Percentiles rank a stretch among this genome's conserved stretches.
Evolutionary conservation across 1,140 invertebrate species (phyloP).

Genomic region (Anastrepha ludens): DNA sequence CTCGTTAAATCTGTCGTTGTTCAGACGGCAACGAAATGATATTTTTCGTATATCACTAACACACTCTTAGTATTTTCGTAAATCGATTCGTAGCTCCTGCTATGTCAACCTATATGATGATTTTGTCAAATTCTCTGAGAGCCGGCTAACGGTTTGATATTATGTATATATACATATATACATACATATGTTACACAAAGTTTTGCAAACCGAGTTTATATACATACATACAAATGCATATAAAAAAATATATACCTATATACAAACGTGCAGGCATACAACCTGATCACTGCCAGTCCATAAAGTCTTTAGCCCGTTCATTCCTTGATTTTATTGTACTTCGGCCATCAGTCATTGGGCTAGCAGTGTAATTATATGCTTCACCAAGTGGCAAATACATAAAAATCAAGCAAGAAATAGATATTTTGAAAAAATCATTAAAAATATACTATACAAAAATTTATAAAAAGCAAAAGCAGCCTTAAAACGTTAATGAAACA

Average conservation of each 20-base stretch:
- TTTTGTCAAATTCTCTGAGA: not conserved
- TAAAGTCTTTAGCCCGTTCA: not conserved
- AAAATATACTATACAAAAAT: not conserved
- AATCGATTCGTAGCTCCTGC: too few species aligned
- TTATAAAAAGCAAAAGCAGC: not conserved
- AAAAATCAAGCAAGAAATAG: not conserved
- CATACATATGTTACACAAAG: not conserved
- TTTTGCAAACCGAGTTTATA: too few species aligned
- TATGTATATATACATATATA: not conserved
- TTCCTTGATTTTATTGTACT: not conserved
- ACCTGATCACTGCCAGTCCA: not conserved
- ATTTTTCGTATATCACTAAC: too few species aligned
- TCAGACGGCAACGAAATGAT: too few species aligned
- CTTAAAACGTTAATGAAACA: not conserved
- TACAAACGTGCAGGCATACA: not conserved
- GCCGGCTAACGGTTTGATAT: too few species aligned
- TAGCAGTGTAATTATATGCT: conserved; percentile 27
- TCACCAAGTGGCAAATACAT: conserved; percentile 27
- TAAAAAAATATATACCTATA: conserved; percentile 1
- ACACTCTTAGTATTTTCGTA: too few species aligned
- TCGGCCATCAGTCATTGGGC: not conserved
- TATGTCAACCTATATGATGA: too few species aligned
- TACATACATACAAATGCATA: not conserved
- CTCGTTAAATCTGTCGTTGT: too few species aligned
- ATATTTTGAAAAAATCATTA: not conserved